Evolutionary conservation across 2,113 vertebrate species (phyloP).

Genomic region (Ornithorhynchus anatinus): DNA sequence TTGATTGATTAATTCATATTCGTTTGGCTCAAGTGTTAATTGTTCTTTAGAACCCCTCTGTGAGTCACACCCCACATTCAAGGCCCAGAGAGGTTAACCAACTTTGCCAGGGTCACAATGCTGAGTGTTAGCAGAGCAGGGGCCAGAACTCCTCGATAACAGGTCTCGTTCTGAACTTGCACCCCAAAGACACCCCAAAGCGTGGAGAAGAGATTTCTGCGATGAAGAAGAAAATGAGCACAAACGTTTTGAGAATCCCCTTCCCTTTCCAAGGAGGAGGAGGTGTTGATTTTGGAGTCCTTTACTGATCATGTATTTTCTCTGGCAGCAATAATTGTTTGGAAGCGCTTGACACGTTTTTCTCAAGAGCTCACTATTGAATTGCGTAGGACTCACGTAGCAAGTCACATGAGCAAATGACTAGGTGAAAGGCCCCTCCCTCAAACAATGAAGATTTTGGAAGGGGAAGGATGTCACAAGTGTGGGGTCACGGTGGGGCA

Average conservation of each 20-base stretch:
- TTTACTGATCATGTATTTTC: conserved; percentile 27
- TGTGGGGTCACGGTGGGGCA: too few species aligned
- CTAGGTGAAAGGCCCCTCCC: too few species aligned
- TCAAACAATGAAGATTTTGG: too few species aligned
- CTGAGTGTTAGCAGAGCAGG: background rate
- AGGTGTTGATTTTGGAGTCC: conserved; percentile 19
- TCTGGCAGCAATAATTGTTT: conserved; percentile 33
- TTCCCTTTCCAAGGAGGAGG: conserved; percentile 37
- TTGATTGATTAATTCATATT: too few species aligned
- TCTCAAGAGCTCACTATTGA: conserved; percentile 13
- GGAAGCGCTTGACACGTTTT: conserved; percentile 31
- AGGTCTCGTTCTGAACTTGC: too few species aligned
- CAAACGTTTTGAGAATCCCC: conserved; percentile 34
- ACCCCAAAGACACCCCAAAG: too few species aligned
- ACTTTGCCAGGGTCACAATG: too few species aligned
- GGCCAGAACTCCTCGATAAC: background rate
- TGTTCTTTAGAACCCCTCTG: background rate
- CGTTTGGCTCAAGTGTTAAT: background rate
- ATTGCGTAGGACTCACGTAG: background rate
- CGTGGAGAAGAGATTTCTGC: background rate
- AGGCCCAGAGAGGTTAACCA: background rate
- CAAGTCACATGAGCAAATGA: too few species aligned
- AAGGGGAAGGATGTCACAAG: too few species aligned
- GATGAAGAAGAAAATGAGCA: conserved; percentile 14
- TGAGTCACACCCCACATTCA: background rate